Percentiles rank a stretch among this genome's conserved stretches.
Evolutionary conservation across 2,113 vertebrate genomes (phyloP).

Genomic region (Alosa alosa): DNA sequence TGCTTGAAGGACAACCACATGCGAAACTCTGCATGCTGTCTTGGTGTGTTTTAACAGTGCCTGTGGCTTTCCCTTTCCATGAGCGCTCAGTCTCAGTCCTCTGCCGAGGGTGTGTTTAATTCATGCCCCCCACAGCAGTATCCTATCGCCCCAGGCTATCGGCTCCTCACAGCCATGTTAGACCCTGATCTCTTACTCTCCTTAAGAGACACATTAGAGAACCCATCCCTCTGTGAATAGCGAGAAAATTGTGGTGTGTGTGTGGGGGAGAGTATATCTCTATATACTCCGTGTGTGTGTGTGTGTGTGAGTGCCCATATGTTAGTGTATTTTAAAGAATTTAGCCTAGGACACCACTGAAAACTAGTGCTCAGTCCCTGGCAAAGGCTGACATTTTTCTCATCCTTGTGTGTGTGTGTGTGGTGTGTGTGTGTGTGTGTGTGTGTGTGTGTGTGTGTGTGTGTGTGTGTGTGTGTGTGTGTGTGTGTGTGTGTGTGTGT

Average conservation of each 20-base stretch:
- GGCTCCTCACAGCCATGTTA: background rate
- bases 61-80: background rate
- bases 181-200: background rate
- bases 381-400: constrained; percentile 48
- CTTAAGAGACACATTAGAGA: background rate
- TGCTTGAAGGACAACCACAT: background rate
- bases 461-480: constrained; percentile 13
- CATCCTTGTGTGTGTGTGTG: background rate
- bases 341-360: background rate
- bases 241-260: background rate
- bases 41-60: background rate
- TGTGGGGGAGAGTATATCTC: background rate
- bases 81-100: background rate
- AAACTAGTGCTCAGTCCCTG: background rate
- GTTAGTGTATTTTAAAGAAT: background rate
- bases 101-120: background rate
- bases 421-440: constrained; percentile 7
- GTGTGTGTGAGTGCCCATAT: background rate
- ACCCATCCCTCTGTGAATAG: background rate
- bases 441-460: constrained; percentile 9
- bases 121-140: background rate
- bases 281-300: background rate
- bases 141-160: background rate
- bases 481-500: constrained; percentile 20
- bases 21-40: background rate